Evolutionary conservation across 1,140 invertebrate genomes (phyloP), one percentile per base, ranked within the genome.

Genomic region (Dolichoris vasculosae): DNA sequence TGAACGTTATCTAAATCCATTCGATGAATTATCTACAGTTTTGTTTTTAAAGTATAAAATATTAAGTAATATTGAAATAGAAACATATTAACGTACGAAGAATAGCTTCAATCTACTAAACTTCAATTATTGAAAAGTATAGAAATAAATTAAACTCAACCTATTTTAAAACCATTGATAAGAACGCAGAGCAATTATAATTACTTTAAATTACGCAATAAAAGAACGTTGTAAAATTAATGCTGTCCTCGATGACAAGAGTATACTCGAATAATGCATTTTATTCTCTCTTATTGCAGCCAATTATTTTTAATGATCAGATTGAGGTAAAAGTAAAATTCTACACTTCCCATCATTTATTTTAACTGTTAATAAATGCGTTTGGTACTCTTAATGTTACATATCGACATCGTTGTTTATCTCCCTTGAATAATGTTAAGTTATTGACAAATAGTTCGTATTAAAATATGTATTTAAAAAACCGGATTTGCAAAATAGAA

Each of bases 301-400:
- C 83, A 85, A 85, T 85, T 85, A 80, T 80, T 80, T 85, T 85
- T 80, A 85, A 79, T 64, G 83, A 78, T 83, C 51, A 38, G 59
- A 78, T 84, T 84, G 75, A 84, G 30, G 48, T 55, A 79, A 79
- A 73, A 73, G 69, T 73, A 73, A 40, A n/a, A 73, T 73, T 43
- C 67, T 11, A 35, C 67, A 38, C 69, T 73, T 40, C 32, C 43
- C 38, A 32, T 40, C 40, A 43, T 40, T 73, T 73, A 73, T 73
- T 73, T 73, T 43, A 73, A 43, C 38, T 73, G 69, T 73, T 69
- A 73, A 43, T 73, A 73, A 73, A 73, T 73, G 40, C 38, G 43
- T 73, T 38, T 73, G 69, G 38, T 20, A 73, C 38, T 43, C 35
- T 73, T 73, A 43, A 38, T 43, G n/a, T 38, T 43, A 6, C 20